Evolutionary conservation across 2,113 vertebrate genomes (phyloP), one percentile per base, ranked within the genome.

Genomic region (Forbesichthys papilliferus): DNA sequence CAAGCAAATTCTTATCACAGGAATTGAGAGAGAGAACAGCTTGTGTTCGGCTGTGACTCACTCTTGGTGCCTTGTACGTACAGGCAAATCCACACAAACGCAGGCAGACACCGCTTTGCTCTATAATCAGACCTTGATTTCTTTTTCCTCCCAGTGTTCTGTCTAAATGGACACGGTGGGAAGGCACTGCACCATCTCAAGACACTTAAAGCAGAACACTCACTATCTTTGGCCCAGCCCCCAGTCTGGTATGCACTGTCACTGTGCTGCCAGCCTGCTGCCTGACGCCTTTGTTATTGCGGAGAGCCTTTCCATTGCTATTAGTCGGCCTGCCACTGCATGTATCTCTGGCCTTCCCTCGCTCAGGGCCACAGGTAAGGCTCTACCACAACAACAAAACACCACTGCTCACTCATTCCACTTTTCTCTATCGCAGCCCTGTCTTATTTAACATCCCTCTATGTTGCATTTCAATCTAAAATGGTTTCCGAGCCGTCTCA

Each of bases 1-100:
- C 57, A 42, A 69, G 64, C 53, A 68, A 78, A 70, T 55, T 65
- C 57, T 61, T 56, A 53, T 60, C 82, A 69, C 66, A 71, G 83
- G 69, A 78, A 51, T 34, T 33, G 66, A 67, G 81, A 67, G 69
- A 82, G 69, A 83, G 78, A 86, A 78, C 89, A 84, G 80, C 78
- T 87, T 83, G 85, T 74, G 73, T 20, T 20, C 20, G 1, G 20
- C 20, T 20, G 20, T 27, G 27, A 27, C 27, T 27, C 27, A 27
- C 27, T 27, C 27, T 27, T 3, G 27, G 27, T 27, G 27, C 76
- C 81, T 84, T 64, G 54, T 71, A 68, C 61, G 72, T 63, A 76
- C 78, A 58, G 64, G 58, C 71, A 63, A 69, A 12, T 74, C 68
- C 47, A 16, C 4, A 54, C 49, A 74, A 79, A 73, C 64, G 58